Evolutionary conservation across 2,113 vertebrate species (phyloP).

Genomic region (Pluvialis apricaria): DNA sequence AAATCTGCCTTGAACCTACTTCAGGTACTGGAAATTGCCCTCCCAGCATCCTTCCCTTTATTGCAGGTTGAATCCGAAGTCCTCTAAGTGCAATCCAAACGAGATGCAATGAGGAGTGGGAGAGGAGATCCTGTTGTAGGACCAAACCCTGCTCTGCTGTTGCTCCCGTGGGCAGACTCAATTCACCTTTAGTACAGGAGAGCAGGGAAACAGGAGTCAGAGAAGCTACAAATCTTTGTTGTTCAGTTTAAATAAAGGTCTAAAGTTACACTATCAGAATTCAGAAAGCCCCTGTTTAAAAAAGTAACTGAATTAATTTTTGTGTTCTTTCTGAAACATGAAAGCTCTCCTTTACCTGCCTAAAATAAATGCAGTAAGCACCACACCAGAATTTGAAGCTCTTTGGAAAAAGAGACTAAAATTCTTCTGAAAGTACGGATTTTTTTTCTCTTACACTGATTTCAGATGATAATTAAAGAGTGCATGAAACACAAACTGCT

Average conservation of each 20-base stretch:
- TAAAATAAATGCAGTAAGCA: background rate
- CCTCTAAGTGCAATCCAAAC: no score
- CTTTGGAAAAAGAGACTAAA: background rate
- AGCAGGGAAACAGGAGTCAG: background rate
- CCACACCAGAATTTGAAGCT: background rate
- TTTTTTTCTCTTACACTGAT: background rate
- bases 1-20: background rate
- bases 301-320: background rate
- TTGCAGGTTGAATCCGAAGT: background rate
- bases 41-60: background rate
- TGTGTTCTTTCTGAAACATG: background rate
- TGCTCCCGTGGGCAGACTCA: fast-evolving
- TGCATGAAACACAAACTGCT: background rate
- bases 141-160: background rate
- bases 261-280: background rate
- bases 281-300: background rate
- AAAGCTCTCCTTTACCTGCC: background rate
- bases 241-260: background rate
- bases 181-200: background rate
- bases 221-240: background rate
- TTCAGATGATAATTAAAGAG: background rate
- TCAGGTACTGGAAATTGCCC: background rate
- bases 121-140: background rate
- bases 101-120: background rate
- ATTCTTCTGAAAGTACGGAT: background rate